A percentile compares a stretch with the other conserved stretches of the same genome.
phyloP scores from a whole-genome alignment of 2,113 vertebrate species.

The Lepus europaeus region DNA sequence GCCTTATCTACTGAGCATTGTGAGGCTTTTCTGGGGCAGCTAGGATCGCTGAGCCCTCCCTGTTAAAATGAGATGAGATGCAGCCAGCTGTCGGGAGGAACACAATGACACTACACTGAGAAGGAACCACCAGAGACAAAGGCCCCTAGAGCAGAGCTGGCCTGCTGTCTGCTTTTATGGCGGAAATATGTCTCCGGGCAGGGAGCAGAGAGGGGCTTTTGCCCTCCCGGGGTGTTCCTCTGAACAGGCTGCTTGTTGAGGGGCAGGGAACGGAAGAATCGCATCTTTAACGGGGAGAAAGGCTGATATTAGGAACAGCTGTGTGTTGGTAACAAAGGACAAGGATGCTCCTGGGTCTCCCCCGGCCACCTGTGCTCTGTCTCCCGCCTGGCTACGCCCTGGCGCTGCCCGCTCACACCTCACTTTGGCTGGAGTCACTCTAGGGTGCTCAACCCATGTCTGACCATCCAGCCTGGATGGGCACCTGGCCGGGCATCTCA shows the following conservation, averaged over 20 bases:
- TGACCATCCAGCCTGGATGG: background rate
- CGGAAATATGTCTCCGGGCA: constrained; percentile 62
- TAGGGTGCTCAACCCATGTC: background rate
- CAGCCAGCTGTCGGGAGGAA: constrained; percentile 79
- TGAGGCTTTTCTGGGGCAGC: constrained; percentile 56
- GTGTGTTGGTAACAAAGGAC: constrained; percentile 63
- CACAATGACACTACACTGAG: constrained; percentile 69
- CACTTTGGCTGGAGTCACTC: background rate
- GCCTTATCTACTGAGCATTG: constrained; percentile 75
- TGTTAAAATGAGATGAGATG: constrained; percentile 75
- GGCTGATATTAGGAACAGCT: background rate
- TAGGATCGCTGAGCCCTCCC: constrained; percentile 62
- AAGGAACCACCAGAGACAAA: constrained; percentile 79
- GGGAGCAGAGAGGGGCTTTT: constrained; percentile 37
- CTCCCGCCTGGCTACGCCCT: background rate
- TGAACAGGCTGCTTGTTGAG: background rate
- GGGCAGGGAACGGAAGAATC: background rate
- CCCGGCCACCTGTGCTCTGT: constrained; percentile 12
- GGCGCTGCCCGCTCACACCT: background rate
- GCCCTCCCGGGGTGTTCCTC: background rate
- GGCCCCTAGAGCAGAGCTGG: constrained; percentile 64
- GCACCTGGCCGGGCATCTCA: background rate
- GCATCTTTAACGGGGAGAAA: background rate
- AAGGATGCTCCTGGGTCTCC: constrained; percentile 41
- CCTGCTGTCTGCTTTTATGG: constrained; percentile 70